Conservation (phyloP, 1,140 invertebrate species). For the Eurosta solidaginis region DNA sequence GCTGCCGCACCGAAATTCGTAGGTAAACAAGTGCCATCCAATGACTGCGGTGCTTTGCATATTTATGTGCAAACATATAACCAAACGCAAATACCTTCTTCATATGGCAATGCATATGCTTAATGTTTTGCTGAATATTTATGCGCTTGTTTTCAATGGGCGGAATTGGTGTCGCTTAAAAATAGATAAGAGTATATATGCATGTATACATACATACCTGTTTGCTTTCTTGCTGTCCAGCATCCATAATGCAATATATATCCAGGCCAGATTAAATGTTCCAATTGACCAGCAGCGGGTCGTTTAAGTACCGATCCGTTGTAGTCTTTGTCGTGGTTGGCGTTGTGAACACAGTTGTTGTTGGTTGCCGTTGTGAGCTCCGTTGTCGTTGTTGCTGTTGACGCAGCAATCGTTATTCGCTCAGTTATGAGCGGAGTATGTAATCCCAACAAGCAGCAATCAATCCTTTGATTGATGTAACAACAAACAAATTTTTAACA, state of each 20-base stretch:
- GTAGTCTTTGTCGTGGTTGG: background rate
- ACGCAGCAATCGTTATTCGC: slow-evolving; percentile 1
- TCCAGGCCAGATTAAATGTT: background rate
- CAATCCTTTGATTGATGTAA: slow-evolving; percentile 23
- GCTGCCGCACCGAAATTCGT: slow-evolving; percentile 8
- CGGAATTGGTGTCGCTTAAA: slow-evolving; percentile 22
- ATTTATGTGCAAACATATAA: background rate
- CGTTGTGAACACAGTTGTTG: no score
- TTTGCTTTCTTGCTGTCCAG: slow-evolving; percentile 20
- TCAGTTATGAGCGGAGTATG: background rate
- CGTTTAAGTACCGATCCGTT: background rate
- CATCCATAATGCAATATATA: slow-evolving; percentile 24
- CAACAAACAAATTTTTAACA: no score
- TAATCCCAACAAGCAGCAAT: slow-evolving; percentile 18
- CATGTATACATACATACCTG: slow-evolving; percentile 13
- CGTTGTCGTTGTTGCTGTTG: background rate
- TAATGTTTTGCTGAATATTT: background rate
- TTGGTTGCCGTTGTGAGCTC: no score
- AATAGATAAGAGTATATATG: slow-evolving; percentile 23
- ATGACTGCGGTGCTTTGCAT: background rate
- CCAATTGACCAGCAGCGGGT: background rate
- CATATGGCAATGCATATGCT: no score
- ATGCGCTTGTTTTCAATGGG: background rate
- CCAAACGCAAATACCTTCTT: background rate
- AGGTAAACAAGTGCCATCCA: slow-evolving; percentile 26